Percentiles rank a stretch among this genome's conserved stretches.
Conservation (phyloP, 2,113 vertebrate species). For the Solenodon paradoxus region DNA sequence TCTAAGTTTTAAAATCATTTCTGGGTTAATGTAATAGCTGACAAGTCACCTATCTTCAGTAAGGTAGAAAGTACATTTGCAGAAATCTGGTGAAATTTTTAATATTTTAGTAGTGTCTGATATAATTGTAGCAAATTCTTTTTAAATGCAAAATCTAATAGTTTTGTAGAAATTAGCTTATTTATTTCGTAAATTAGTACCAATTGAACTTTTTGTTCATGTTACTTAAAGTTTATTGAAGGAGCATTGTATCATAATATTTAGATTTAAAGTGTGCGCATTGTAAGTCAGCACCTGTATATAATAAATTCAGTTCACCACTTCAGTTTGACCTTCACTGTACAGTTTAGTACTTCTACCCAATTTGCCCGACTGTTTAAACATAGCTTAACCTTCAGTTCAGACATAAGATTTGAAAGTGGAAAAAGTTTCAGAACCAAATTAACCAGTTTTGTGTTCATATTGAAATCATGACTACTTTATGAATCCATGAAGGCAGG, state of each 20-base stretch:
- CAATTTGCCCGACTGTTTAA: too few relatives aligned
- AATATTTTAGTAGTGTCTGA: neutral
- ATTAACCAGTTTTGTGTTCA: conserved; percentile 33
- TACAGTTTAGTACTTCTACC: too few relatives aligned
- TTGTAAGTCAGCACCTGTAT: too few relatives aligned
- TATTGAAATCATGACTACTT: neutral
- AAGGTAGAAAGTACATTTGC: conserved; percentile 8
- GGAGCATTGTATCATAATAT: too few relatives aligned
- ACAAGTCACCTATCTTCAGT: neutral
- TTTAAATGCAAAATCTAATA: too few relatives aligned
- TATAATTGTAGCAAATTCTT: conserved; percentile 16
- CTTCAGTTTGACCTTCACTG: too few relatives aligned
- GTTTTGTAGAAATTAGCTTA: too few relatives aligned
- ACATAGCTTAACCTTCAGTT: neutral
- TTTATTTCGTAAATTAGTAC: conserved; percentile 17
- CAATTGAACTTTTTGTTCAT: too few relatives aligned
- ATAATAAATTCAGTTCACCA: too few relatives aligned
- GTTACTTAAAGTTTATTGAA: too few relatives aligned
- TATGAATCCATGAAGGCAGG: neutral
- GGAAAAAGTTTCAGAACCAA: neutral
- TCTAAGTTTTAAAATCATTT: conserved; percentile 33
- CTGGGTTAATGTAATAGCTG: neutral
- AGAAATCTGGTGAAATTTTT: conserved; percentile 9
- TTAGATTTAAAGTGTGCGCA: too few relatives aligned
- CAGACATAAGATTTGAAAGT: neutral